Evolutionary conservation across 2,797 vertebrate genomes (phyloP).

Genomic region (Rhinichthys osculus): DNA sequence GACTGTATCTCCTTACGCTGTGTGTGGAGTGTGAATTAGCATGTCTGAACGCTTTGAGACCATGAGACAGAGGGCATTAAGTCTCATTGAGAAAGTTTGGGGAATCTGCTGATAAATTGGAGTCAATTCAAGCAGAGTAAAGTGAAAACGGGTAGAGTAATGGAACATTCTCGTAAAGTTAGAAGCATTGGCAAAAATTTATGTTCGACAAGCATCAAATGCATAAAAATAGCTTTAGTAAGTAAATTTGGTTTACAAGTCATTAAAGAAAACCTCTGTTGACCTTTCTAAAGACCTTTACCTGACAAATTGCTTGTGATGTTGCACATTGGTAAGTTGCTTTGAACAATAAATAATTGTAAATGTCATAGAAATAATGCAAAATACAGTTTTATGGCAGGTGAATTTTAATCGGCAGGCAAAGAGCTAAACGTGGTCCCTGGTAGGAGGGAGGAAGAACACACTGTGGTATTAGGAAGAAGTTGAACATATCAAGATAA

Average conservation of each 20-base stretch:
- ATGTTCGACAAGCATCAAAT: not conserved
- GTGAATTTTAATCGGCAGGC: not conserved
- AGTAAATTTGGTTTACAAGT: not conserved
- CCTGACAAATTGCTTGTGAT: not conserved
- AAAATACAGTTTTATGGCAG: not conserved
- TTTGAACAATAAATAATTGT: not conserved
- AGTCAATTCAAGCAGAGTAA: not conserved
- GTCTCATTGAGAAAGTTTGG: not conserved
- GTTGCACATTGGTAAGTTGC: not conserved
- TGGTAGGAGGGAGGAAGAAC: not conserved
- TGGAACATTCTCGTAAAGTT: too few species aligned
- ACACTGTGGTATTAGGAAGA: not conserved
- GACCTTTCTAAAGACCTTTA: not conserved
- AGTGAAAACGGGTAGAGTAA: not conserved
- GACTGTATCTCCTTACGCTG: not conserved
- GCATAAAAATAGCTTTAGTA: not conserved
- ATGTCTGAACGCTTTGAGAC: not conserved
- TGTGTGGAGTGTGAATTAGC: not conserved
- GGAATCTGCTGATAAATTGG: not conserved
- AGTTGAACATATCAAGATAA: not conserved
- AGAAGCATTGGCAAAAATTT: not conserved
- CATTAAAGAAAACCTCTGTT: not conserved
- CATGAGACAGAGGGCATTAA: not conserved
- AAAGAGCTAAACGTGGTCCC: not conserved
- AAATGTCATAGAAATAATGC: not conserved